Evolutionary conservation across 2,113 vertebrate genomes (phyloP).

Genomic region (Gallinago paraguaiae): DNA sequence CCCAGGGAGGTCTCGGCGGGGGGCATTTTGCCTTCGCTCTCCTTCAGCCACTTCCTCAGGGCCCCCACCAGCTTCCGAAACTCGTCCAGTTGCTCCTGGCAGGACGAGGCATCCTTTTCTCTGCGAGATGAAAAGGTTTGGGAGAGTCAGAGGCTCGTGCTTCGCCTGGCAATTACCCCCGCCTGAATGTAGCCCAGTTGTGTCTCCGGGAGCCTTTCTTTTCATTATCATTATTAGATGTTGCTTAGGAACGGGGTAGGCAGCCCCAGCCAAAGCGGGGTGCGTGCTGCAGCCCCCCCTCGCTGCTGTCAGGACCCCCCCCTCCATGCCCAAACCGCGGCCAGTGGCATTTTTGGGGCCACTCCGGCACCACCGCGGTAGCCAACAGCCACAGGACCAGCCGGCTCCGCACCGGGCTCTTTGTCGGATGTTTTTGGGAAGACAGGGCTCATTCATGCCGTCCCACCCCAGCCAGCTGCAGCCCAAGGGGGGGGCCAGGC

Average conservation of each 20-base stretch:
- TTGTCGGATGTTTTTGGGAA: not conserved
- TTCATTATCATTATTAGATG: not conserved
- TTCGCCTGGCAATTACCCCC: conserved; percentile 20
- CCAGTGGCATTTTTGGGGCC: not conserved
- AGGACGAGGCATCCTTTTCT: conserved; percentile 78
- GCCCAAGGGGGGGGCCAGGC: not conserved
- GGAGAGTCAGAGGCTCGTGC: conserved; percentile 50
- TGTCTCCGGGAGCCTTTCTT: not conserved
- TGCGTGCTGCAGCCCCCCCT: not conserved
- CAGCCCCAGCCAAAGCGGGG: not conserved
- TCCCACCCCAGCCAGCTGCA: not conserved
- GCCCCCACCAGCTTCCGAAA: conserved; percentile 76
- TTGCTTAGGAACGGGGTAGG: not conserved
- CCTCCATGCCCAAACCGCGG: fast-evolving
- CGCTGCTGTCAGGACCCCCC: not conserved
- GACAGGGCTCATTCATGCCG: not conserved
- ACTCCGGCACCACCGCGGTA: fast-evolving
- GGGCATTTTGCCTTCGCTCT: conserved; percentile 84
- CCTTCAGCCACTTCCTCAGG: conserved; percentile 90
- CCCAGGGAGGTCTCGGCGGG: conserved; percentile 80
- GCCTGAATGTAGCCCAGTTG: not conserved
- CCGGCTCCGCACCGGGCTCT: not conserved
- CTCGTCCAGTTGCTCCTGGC: conserved; percentile 78
- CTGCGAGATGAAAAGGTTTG: conserved; percentile 59
- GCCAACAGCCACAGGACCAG: not conserved